These are phyloP conservation scores for Actenoides hombroni DNA, from an alignment of 2,113 vertebrate genomes.

Conservation along the genomic window DNA sequence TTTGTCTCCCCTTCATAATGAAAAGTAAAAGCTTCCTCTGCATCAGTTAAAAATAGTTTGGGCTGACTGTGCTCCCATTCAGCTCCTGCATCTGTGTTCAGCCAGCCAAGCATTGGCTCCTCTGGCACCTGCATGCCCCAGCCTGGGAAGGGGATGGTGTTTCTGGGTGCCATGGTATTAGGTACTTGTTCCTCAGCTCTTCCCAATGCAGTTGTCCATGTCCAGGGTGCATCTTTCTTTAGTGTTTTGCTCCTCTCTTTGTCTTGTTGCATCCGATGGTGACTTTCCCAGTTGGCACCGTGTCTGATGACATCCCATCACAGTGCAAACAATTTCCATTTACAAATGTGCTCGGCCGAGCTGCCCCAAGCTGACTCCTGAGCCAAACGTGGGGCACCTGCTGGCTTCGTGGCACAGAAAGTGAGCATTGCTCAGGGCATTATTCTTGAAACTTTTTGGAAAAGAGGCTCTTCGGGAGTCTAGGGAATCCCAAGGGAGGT, in stretches of 20 bases:
- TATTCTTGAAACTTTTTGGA: background rate
- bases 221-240: background rate
- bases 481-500: accelerated
- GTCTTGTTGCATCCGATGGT: background rate
- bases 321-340: background rate
- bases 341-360: accelerated
- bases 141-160: background rate
- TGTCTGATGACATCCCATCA: background rate
- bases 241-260: background rate
- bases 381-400: background rate
- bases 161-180: background rate
- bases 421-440: background rate
- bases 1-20: background rate
- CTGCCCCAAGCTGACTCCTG: background rate
- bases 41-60: conserved; percentile 14
- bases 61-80: conserved; percentile 39
- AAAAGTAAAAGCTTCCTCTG: conserved; percentile 53
- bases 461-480: background rate
- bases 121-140: accelerated
- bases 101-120: background rate
- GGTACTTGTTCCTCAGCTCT: background rate
- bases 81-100: conserved; percentile 34
- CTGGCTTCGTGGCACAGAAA: background rate
- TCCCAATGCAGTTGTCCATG: background rate
- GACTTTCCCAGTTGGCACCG: accelerated